Evolutionary conservation across 2,888 invertebrate genomes (phyloP), one percentile per base, ranked within the genome.

Genomic region (Eristalis intricaria): DNA sequence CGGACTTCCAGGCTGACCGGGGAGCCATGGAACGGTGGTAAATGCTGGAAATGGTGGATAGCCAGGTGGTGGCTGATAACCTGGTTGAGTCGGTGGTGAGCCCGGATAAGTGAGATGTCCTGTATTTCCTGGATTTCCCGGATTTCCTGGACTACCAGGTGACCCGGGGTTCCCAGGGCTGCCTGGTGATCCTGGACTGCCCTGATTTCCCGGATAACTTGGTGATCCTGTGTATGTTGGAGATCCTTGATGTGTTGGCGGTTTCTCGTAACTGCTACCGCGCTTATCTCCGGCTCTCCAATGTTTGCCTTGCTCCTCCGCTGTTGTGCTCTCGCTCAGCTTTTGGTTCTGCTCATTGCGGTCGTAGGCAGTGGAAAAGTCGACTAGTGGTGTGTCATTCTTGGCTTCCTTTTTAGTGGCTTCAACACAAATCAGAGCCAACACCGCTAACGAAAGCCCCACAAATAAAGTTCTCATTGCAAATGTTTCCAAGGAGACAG

Each of bases 301-400:
- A 7, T 8, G 50, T n/a, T 50, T 50, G 8, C 2, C 1, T 50
- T 50, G 43, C 1, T 50, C 50, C 1, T 50, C 50, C 2, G 50
- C n/a, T 4, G 7, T 19, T 50, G 19, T 8, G 19, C 50, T 22
- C 26, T 69, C 50, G 1, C 4, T 26, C 11, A 69, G 35, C 35
- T 70, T 70, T 4, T 63, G 78, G 2, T n/a, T 7, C 22, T 70
- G 64, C 13, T 79, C 71, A 32, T 60, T n/a, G 3, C 22, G 78
- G 58, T 65, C 58, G 29, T 64, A 70, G 1, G 40, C 29, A 0
- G 65, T 60, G 1, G 43, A 23, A 19, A 64, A 70, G 4, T 63
- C 70, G 5, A 70, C 22, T n/a, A 69, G 5, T 8, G 76, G 61
- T 10, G 60, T 32, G 10, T 61, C 11, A 29, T 68, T 64, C 1